Conservation (phyloP, 2,113 vertebrate genomes). For the Numida meleagris region DNA sequence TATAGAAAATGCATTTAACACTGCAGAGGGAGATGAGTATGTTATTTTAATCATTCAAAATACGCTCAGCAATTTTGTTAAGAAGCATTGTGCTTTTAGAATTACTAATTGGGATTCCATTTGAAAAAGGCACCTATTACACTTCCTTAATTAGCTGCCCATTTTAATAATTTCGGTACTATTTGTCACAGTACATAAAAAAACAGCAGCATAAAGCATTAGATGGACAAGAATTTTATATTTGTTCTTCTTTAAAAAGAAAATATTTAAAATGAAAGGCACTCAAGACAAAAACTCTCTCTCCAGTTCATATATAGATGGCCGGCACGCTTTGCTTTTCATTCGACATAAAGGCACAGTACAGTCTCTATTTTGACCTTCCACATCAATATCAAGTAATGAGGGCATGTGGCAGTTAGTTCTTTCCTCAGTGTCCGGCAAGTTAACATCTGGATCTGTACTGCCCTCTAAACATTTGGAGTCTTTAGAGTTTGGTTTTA, state of each 20-base stretch:
- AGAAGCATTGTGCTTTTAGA: background rate
- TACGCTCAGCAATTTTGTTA: background rate
- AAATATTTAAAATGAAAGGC: conserved; percentile 48
- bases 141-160: background rate
- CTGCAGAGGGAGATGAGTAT: background rate
- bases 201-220: conserved; percentile 65
- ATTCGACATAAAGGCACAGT: conserved; percentile 89
- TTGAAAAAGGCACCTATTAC: background rate
- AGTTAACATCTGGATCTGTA: conserved; percentile 58
- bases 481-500: conserved; percentile 80
- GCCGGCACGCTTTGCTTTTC: conserved; percentile 78
- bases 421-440: conserved; percentile 73
- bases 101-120: background rate
- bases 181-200: conserved; percentile 44
- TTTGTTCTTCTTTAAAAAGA: conserved; percentile 39
- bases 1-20: background rate
- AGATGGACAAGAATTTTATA: background rate
- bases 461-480: conserved; percentile 72
- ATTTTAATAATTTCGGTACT: conserved; percentile 33
- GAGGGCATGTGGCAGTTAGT: conserved; percentile 70
- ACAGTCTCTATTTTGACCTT: conserved; percentile 89
- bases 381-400: conserved; percentile 85
- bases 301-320: conserved; percentile 86
- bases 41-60: background rate
- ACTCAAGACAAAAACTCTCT: conserved; percentile 89